Percentiles rank a stretch among this genome's conserved stretches.
Evolutionary conservation across 2,888 invertebrate species (phyloP).

Genomic region (Esperia sulphurella): DNA sequence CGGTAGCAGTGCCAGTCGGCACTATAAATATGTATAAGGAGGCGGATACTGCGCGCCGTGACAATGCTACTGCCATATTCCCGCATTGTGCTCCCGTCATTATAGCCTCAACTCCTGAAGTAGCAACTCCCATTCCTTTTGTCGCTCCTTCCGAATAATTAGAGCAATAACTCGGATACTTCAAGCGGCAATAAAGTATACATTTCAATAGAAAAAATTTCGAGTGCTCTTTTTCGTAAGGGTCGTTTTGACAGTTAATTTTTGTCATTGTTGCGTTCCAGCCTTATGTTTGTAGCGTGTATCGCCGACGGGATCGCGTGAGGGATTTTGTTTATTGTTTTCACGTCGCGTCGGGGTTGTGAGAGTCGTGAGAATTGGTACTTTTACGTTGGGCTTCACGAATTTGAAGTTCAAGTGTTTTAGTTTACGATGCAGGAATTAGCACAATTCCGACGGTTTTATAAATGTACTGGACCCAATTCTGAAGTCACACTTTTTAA

Average conservation of each 20-base stretch:
- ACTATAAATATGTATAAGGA: constrained; percentile 70
- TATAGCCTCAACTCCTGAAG: constrained; percentile 57
- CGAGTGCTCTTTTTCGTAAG: constrained; percentile 53
- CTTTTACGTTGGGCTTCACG: constrained; percentile 7
- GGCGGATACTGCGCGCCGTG: constrained; percentile 50
- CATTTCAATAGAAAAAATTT: constrained; percentile 66
- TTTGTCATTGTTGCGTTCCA: constrained; percentile 63
- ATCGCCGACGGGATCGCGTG: constrained; percentile 38
- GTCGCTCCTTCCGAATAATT: constrained; percentile 76
- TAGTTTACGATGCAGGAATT: too few species aligned
- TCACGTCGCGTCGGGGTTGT: constrained; percentile 36
- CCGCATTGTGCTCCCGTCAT: constrained; percentile 61
- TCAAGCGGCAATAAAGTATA: constrained; percentile 64
- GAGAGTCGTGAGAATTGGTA: constrained; percentile 67
- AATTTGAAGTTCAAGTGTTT: constrained; percentile 2
- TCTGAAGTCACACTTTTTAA: too few species aligned
- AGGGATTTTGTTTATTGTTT: constrained; percentile 48
- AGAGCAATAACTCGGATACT: constrained; percentile 49
- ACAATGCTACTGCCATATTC: constrained; percentile 56
- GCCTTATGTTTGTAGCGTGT: constrained; percentile 42
- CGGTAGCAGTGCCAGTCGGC: constrained; percentile 28
- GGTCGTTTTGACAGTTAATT: constrained; percentile 65
- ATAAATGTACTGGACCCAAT: too few species aligned
- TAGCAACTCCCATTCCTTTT: constrained; percentile 65
- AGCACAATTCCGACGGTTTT: too few species aligned